These are phyloP conservation scores for Catocala sponsa DNA, from an alignment of 2,888 invertebrate species.

Conservation along the genomic window DNA sequence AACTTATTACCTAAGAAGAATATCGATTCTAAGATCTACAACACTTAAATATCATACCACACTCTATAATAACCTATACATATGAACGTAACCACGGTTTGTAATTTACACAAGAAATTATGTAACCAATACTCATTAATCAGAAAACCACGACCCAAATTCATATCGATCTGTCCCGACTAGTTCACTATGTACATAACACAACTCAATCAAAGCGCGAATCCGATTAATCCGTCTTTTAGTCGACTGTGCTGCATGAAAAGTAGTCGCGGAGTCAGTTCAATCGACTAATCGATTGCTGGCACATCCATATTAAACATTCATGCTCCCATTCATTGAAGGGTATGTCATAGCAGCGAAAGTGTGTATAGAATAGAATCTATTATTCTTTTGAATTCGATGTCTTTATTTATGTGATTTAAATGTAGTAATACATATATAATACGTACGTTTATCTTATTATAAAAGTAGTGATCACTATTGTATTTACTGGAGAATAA, in stretches of 20 bases:
- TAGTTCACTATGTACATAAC: conserved; percentile 15
- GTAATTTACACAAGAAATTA: conserved; percentile 13
- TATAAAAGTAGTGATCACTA: too few relatives aligned
- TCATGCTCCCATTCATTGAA: conserved; percentile 25
- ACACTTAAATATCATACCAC: too few relatives aligned
- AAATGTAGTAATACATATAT: too few relatives aligned
- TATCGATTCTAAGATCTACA: too few relatives aligned
- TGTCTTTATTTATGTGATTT: too few relatives aligned
- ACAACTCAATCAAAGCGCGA: conserved; percentile 32
- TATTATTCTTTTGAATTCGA: conserved; percentile 6
- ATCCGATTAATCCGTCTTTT: conserved; percentile 42
- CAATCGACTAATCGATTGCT: conserved; percentile 36
- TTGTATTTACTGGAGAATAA: too few relatives aligned
- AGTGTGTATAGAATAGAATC: background rate
- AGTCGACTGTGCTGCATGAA: conserved; percentile 26
- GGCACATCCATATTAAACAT: conserved; percentile 33
- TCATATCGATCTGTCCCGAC: conserved; percentile 33
- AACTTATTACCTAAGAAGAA: too few relatives aligned
- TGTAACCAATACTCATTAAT: background rate
- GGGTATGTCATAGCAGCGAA: background rate
- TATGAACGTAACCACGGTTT: too few relatives aligned
- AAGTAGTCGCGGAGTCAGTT: conserved; percentile 25
- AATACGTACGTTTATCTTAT: too few relatives aligned
- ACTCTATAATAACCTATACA: too few relatives aligned
- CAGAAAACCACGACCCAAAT: background rate